phyloP scores from a whole-genome alignment of 2,113 vertebrate species.

The Isurus oxyrinchus region DNA sequence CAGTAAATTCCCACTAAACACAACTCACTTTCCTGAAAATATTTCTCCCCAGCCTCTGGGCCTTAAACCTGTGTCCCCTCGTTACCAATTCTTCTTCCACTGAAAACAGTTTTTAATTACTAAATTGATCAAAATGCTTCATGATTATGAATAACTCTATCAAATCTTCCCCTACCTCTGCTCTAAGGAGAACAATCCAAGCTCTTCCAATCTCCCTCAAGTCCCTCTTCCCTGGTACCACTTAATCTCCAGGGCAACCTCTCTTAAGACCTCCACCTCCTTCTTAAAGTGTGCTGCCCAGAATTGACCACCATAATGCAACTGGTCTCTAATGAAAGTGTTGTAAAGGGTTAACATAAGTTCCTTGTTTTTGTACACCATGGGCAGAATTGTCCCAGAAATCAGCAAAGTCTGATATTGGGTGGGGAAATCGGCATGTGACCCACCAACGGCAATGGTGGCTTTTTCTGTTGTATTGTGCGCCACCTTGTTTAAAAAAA shows the following conservation, averaged over 20 bases:
- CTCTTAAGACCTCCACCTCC: neutral
- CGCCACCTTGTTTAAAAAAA: too few species aligned
- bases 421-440: too few species aligned
- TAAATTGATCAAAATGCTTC: neutral
- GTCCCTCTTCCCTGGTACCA: neutral
- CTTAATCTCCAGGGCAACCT: too few species aligned
- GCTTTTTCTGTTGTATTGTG: too few species aligned
- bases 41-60: too few species aligned
- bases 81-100: neutral
- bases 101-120: neutral
- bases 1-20: neutral
- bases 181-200: too few species aligned
- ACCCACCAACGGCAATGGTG: too few species aligned
- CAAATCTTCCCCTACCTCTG: too few species aligned
- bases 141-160: neutral
- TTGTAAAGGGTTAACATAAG: neutral
- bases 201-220: neutral
- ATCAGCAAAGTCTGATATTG: too few species aligned
- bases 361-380: neutral
- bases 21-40: neutral
- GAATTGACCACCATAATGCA: neutral
- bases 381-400: too few species aligned
- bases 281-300: neutral
- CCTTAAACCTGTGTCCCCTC: neutral
- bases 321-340: neutral